These are phyloP conservation scores for Cybosia mesomella DNA, from an alignment of 2,888 invertebrate genomes.

Conservation along the genomic window DNA sequence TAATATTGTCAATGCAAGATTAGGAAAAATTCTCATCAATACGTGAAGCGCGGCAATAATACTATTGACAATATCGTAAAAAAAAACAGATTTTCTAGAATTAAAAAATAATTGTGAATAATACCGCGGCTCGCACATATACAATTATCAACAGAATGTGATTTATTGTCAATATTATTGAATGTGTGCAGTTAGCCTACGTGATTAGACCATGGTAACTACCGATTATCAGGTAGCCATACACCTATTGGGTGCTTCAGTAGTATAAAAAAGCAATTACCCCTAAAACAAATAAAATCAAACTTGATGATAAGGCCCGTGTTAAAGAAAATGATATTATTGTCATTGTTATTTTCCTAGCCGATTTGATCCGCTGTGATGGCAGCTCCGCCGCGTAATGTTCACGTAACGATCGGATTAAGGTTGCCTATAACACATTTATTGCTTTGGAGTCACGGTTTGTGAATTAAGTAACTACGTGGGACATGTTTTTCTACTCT, in stretches of 20 bases:
- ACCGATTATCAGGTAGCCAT: too few species aligned
- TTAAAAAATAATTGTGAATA: too few species aligned
- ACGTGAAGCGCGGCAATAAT: too few species aligned
- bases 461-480: slow-evolving; percentile 7
- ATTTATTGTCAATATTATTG: too few species aligned
- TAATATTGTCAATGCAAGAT: too few species aligned
- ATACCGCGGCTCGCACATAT: too few species aligned
- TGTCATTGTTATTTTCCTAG: slow-evolving; percentile 37
- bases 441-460: slow-evolving; percentile 12
- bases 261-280: background rate
- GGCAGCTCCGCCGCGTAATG: slow-evolving; percentile 28
- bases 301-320: background rate
- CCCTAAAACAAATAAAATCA: background rate
- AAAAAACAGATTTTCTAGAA: too few species aligned
- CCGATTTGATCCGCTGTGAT: slow-evolving; percentile 9
- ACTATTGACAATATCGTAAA: too few species aligned
- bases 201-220: too few species aligned
- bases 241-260: background rate
- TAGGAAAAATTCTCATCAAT: too few species aligned
- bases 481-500: slow-evolving; percentile 15
- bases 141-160: too few species aligned
- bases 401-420: slow-evolving; percentile 35
- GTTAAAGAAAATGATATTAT: slow-evolving; percentile 22
- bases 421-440: slow-evolving; percentile 23
- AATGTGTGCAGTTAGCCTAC: too few species aligned